Evolutionary conservation across 1,140 invertebrate genomes (phyloP), one percentile per base, ranked within the genome.

Genomic region (Telenomus remus): DNA sequence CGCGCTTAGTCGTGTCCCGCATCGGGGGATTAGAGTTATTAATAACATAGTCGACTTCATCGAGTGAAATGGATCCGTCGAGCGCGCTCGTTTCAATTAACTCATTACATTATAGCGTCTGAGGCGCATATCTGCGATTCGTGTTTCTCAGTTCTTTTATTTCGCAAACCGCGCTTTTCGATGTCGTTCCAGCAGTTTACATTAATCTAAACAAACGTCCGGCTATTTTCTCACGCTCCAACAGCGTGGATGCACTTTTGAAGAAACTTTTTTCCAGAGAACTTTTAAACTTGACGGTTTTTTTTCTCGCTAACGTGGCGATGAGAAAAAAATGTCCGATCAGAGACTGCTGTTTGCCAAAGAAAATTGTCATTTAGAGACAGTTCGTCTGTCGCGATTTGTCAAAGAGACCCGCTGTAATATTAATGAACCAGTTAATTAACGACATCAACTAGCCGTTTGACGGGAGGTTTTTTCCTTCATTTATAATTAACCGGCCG

Each of bases 21-120:
- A 34, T 15, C 43, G 42, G 33, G n/a, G 60, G 39, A 59, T 65
- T 56, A 56, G 48, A 64, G 19, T 39, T 71, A 71, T 71, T 64
- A 71, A 71, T 71, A 59, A 65, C 48, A 59, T 39, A 64, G 60
- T 65, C 63, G 42, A 65, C 54, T 72, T 59, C 16, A 34, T 33
- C 43, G 47, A 15, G 0, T 27, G 19, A 27, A 27, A 27, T 27
- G 37, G 59, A 15, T 59, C 46, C 60, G 65, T 60, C 37, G 37
- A 39, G 37, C 37, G n/a, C 37, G n/a, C 37, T 9, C 37, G 37
- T 39, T 39, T 39, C 37, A 39, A 39, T 39, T 39, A 39, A 11
- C 37, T 39, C 19, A 6, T 27, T 27, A 27, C 19, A 27, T 27
- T 27, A 27, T 6, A 27, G 19, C 19, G 1, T 27, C 19, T 27